phyloP scores from a whole-genome alignment of 1,140 invertebrate genomes.

The Sycophaga agraensis region DNA sequence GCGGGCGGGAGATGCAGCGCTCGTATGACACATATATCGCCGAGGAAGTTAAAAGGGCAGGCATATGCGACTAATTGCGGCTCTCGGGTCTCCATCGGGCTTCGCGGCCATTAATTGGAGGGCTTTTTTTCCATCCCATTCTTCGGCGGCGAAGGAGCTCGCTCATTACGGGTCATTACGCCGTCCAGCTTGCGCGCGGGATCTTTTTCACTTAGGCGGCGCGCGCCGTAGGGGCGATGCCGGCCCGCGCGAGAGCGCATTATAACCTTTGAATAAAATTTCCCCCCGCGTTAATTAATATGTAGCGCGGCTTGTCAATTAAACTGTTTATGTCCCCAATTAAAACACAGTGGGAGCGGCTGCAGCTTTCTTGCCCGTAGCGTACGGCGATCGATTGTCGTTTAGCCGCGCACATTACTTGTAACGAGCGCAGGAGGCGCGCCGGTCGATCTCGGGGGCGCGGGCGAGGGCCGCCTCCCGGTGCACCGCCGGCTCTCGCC shows the following conservation, averaged over 20 bases:
- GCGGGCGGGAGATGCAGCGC: no score
- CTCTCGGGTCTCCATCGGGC: neutral
- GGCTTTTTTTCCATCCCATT: conserved; percentile 1
- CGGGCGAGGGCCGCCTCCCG: no score
- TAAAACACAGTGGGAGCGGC: no score
- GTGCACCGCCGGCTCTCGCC: no score
- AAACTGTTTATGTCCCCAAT: no score
- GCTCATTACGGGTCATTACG: conserved; percentile 1
- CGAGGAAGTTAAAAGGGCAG: neutral
- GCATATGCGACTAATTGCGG: conserved; percentile 9
- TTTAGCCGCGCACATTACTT: no score
- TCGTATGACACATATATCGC: neutral
- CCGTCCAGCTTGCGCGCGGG: no score
- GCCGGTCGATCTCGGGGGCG: no score
- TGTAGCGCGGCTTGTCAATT: no score
- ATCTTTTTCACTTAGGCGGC: neutral
- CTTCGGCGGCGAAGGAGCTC: neutral
- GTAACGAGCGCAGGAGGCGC: no score
- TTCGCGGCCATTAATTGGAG: conserved; percentile 19
- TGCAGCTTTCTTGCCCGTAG: neutral
- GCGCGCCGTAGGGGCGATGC: neutral
- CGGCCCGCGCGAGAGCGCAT: neutral
- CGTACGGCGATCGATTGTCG: neutral
- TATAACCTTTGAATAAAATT: neutral
- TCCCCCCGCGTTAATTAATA: neutral